Evolutionary conservation across 2,113 vertebrate genomes (phyloP).

Genomic region (Myrmecophaga tridactyla): DNA sequence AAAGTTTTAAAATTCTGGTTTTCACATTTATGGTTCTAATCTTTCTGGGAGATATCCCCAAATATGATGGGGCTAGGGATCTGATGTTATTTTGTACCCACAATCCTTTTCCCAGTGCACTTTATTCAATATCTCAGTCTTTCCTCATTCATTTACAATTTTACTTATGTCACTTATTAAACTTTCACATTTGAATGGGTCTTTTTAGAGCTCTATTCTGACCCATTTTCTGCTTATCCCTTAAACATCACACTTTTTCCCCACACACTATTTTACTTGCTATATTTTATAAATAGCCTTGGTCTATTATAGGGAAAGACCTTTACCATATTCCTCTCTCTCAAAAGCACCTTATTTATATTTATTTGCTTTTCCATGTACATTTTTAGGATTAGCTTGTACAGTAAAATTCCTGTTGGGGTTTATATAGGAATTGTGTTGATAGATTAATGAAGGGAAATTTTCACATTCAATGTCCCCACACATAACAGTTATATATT

Average conservation of each 20-base stretch:
- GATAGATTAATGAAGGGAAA: not conserved
- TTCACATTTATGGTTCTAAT: not conserved
- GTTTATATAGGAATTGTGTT: not conserved
- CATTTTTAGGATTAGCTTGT: not conserved
- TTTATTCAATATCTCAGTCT: not conserved
- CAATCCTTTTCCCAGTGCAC: not conserved
- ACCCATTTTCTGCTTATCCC: not conserved
- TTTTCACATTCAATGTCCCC: not conserved
- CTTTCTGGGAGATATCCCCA: not conserved
- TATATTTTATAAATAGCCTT: slow-evolving; percentile 17
- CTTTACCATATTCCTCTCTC: not conserved
- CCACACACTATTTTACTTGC: not conserved
- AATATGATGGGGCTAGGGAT: not conserved
- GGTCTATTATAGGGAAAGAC: not conserved
- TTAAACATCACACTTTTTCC: not conserved
- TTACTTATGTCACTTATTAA: not conserved
- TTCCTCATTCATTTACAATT: not conserved
- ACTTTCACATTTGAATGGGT: not conserved
- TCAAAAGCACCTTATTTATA: not conserved
- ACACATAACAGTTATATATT: not conserved
- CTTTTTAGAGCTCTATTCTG: slow-evolving; percentile 4
- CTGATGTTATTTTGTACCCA: not conserved
- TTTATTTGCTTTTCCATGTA: not conserved
- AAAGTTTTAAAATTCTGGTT: slow-evolving; percentile 7
- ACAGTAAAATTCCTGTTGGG: not conserved